phyloP scores from a whole-genome alignment of 2,888 invertebrate genomes.

The Cerastoderma edule region DNA sequence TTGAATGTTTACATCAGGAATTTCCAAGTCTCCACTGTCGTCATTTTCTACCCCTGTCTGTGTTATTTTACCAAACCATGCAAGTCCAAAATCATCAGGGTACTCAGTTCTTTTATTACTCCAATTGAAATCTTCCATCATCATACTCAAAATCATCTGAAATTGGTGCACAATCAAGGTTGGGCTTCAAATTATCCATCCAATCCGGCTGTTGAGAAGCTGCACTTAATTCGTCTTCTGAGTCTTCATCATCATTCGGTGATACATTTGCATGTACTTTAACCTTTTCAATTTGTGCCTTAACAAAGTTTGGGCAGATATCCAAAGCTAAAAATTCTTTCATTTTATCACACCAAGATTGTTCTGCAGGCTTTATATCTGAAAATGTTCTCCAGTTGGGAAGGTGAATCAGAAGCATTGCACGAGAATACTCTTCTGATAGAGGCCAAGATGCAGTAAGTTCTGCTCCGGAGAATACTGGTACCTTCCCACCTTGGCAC shows the following conservation, averaged over 20 bases:
- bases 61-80: no score
- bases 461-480: slow-evolving; percentile 27
- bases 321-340: slow-evolving; percentile 34
- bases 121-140: no score
- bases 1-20: no score
- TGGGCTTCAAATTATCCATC: no score
- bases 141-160: no score
- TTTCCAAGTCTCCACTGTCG: no score
- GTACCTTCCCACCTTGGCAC: slow-evolving; percentile 24
- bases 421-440: slow-evolving; percentile 47
- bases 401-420: slow-evolving; percentile 52
- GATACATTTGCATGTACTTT: slow-evolving; percentile 5
- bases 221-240: no score
- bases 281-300: slow-evolving; percentile 50
- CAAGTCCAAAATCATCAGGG: no score
- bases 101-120: no score
- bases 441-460: slow-evolving; percentile 50
- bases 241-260: background rate
- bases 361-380: slow-evolving; percentile 50
- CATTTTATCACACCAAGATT: slow-evolving; percentile 50
- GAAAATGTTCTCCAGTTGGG: slow-evolving; percentile 57
- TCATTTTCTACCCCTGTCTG: no score
- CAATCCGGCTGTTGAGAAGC: no score
- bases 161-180: no score
- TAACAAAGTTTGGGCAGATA: slow-evolving; percentile 52